phyloP scores from a whole-genome alignment of 2,797 vertebrate genomes.

The Lepilemur septentrionalis region DNA sequence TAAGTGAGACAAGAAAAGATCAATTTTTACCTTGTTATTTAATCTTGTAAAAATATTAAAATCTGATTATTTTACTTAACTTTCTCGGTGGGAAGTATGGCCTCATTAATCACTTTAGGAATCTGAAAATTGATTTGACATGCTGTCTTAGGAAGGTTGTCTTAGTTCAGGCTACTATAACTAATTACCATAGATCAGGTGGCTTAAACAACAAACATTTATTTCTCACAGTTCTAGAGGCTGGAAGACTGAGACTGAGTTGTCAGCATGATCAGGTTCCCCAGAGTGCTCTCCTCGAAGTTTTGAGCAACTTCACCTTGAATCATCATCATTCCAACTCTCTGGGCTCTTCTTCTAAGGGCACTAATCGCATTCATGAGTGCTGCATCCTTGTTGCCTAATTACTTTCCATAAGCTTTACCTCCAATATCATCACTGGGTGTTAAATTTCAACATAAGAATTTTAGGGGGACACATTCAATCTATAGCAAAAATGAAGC shows the following conservation, averaged over 20 bases:
- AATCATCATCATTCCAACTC: no score
- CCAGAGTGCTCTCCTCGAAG: accelerated
- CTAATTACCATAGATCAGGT: background rate
- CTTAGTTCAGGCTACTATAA: background rate
- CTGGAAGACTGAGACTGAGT: background rate
- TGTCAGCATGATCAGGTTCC: no score
- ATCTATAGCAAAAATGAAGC: background rate
- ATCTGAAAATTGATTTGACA: constrained; percentile 2
- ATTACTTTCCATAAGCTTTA: background rate
- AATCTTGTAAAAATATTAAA: background rate
- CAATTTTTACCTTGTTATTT: background rate
- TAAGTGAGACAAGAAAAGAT: no score
- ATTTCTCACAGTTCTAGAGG: background rate
- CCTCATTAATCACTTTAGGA: background rate
- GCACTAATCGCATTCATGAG: background rate
- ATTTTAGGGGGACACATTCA: background rate
- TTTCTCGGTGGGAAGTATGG: background rate
- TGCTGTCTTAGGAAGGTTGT: background rate
- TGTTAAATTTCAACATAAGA: background rate
- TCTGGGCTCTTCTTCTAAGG: background rate
- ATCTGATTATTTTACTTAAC: background rate
- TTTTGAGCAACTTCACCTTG: background rate
- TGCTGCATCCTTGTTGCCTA: background rate
- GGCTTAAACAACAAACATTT: background rate
- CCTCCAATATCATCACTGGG: no score